These are phyloP conservation scores for Anthophora plumipes DNA, from an alignment of 2,888 invertebrate species.

Conservation along the genomic window DNA sequence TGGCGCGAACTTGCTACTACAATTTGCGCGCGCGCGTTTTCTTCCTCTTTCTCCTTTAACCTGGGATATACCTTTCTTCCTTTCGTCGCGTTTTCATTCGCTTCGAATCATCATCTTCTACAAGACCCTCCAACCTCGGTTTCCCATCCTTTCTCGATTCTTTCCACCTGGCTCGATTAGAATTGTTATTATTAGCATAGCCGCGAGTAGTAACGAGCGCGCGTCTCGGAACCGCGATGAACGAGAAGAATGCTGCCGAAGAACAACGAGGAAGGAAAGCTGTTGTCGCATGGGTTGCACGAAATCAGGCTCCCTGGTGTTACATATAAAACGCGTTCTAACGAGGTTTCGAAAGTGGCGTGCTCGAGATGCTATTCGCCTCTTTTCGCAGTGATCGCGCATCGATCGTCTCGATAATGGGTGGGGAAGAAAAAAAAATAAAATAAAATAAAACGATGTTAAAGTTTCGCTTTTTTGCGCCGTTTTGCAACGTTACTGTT, in stretches of 20 bases:
- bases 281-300: slow-evolving; percentile 11
- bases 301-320: slow-evolving; percentile 10
- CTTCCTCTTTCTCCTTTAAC: slow-evolving; percentile 20
- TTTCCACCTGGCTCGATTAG: neutral
- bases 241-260: slow-evolving; percentile 15
- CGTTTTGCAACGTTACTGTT: slow-evolving; percentile 40
- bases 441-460: too few species aligned
- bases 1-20: slow-evolving; percentile 53
- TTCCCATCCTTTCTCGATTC: neutral
- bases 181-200: slow-evolving; percentile 39
- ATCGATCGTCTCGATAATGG: slow-evolving; percentile 29
- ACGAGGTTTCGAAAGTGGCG: slow-evolving; percentile 6
- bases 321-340: slow-evolving; percentile 2
- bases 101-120: neutral
- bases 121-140: neutral
- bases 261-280: neutral
- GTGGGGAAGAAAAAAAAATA: neutral
- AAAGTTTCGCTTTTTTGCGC: slow-evolving; percentile 39
- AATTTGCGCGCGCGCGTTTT: slow-evolving; percentile 37
- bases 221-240: slow-evolving; percentile 47
- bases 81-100: neutral
- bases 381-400: slow-evolving; percentile 26
- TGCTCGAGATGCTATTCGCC: slow-evolving; percentile 23
- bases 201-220: slow-evolving; percentile 60
- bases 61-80: slow-evolving; percentile 9